Evolutionary conservation across 2,113 vertebrate genomes (phyloP).

Genomic region (Elaphurus davidianus): DNA sequence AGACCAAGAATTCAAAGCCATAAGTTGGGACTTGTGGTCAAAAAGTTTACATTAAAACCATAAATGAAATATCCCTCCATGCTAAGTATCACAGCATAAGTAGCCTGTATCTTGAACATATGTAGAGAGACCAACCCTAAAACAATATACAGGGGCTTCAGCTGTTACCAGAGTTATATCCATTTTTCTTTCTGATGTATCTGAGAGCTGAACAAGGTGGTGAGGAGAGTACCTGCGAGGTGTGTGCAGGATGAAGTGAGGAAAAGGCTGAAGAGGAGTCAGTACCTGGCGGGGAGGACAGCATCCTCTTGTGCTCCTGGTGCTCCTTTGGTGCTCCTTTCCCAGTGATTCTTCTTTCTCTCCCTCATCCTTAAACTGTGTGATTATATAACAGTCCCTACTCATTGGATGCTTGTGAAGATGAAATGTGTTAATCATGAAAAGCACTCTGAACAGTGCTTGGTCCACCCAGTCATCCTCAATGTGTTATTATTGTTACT

Average conservation of each 20-base stretch:
- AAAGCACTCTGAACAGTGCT: not conserved
- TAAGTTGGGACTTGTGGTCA: not conserved
- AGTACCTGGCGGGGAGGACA: not conserved
- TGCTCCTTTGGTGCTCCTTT: not conserved
- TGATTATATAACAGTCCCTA: not conserved
- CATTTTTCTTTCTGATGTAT: not conserved
- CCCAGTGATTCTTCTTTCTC: not conserved
- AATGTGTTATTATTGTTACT: not conserved
- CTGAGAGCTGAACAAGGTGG: not conserved
- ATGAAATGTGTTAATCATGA: not conserved
- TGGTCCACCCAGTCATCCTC: not conserved
- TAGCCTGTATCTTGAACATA: not conserved
- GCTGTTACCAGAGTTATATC: not conserved
- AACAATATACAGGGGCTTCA: not conserved
- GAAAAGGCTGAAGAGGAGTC: not conserved
- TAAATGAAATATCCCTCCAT: not conserved
- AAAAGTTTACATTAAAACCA: not conserved
- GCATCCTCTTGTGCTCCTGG: not conserved
- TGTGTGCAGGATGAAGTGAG: rapidly evolving
- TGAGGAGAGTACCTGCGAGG: not conserved
- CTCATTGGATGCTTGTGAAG: not conserved
- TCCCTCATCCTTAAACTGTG: not conserved
- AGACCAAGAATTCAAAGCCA: not conserved
- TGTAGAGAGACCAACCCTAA: not conserved
- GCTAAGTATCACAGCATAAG: not conserved